Conservation (phyloP, 2,888 invertebrate species). For the Frankliniella fusca region DNA sequence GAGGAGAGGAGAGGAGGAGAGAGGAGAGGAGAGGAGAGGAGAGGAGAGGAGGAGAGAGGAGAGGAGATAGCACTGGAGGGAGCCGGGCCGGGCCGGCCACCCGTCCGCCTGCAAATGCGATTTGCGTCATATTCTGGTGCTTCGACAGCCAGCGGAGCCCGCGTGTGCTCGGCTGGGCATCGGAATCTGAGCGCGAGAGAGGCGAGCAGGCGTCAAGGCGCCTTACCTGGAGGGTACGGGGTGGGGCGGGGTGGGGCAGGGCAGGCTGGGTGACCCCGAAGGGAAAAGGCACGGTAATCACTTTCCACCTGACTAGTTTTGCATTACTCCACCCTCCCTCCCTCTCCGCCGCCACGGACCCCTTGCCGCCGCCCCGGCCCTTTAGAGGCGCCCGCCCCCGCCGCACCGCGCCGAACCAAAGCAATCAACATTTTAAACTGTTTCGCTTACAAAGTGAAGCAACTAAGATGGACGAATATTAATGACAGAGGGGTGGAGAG, state of each 20-base stretch:
- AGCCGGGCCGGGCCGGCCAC: not conserved
- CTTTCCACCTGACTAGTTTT: not conserved
- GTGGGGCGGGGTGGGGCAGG: not conserved
- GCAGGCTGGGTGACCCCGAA: not conserved
- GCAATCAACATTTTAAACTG: constrained; percentile 26
- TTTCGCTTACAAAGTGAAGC: constrained; percentile 20
- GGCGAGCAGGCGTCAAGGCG: too few species aligned
- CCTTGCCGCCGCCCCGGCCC: not conserved
- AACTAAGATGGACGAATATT: constrained; percentile 23
- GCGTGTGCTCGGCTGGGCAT: not conserved
- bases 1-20: too few species aligned
- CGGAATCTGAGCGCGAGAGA: too few species aligned
- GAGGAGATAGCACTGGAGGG: too few species aligned
- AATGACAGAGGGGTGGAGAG: not conserved
- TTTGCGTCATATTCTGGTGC: not conserved
- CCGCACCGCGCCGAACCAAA: not conserved
- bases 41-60: not conserved
- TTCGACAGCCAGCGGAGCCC: not conserved
- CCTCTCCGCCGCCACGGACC: not conserved
- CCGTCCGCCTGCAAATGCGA: not conserved
- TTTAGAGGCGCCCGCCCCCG: not conserved
- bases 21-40: not conserved
- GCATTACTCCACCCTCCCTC: not conserved
- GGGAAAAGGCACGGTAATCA: not conserved
- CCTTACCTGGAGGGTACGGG: not conserved